Base-by-base conservation (phyloP, 2,888 invertebrate genomes). In the Acleris emargana region DNA sequence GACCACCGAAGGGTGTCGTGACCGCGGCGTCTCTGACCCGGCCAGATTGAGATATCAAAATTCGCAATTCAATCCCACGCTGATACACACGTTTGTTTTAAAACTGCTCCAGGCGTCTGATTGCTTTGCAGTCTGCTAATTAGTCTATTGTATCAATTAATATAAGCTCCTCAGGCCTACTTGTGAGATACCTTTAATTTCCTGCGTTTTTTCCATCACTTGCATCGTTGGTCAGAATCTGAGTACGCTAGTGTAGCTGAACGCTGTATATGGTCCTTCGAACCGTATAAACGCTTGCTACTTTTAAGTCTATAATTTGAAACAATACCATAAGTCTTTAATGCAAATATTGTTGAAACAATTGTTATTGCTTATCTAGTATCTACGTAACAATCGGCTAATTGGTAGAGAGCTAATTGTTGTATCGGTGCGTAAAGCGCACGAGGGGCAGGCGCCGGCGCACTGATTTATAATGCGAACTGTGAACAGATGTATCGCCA, bases 1-100 rank as follows among this genome's bases (percentile, higher is more conserved):
- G 91, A 91, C 86, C 89, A 89, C 91, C 91, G 89, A 88, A 84
- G 91, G 91, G 89, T 84, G 86, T 91, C 91, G 91, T 92, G 91
- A 92, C 82, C 82, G 88, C 91, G 91, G 91, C 84, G 69, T 84
- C 87, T 90, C 89, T 90, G 91, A 89, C 90, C 89, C 83, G 69
- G 68, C 73, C 79, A 86, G 91, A 92, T 92, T 91, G 91, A 92
- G 91, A 92, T 92, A 92, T 92, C 91, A 91, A 89, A 88, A 88
- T 88, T 87, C 82, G 85, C 88, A 82, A 82, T 84, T 85, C 83
- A 85, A 86, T 89, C 85, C 83, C 80, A 83, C 83, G 78, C 77
- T 86, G 83, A 81, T 80, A 76, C 77, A 68, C 67, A 69, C 77
- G 77, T 85, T 87, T 88, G 88, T 86, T 88, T 88, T 89, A 84